phyloP scores from a whole-genome alignment of 1,140 invertebrate genomes.

The Leguminivora glycinivorella region DNA sequence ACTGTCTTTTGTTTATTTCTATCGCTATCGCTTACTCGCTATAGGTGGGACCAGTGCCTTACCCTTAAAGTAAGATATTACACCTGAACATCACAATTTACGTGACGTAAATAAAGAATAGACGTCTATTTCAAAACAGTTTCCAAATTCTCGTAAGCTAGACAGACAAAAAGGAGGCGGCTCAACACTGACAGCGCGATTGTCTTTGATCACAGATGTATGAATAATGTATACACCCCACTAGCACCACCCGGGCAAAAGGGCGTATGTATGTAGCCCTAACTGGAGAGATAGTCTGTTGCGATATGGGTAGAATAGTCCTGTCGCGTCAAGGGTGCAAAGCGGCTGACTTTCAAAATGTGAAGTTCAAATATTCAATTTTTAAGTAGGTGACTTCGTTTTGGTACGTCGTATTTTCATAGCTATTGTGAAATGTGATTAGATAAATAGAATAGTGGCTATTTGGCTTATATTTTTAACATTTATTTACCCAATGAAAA shows the following conservation, averaged over 20 bases:
- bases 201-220: slow-evolving; percentile 68
- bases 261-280: not conserved
- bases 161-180: slow-evolving; percentile 32
- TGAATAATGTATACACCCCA: slow-evolving; percentile 52
- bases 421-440: too few relatives aligned
- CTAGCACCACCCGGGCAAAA: slow-evolving; percentile 17
- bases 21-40: too few relatives aligned
- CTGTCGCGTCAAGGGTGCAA: slow-evolving; percentile 24
- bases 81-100: slow-evolving; percentile 36
- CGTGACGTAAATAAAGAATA: slow-evolving; percentile 30
- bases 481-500: too few relatives aligned
- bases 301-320: not conserved
- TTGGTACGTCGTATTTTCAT: not conserved
- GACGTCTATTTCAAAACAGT: slow-evolving; percentile 21
- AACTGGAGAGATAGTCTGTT: not conserved
- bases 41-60: too few relatives aligned
- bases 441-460: too few relatives aligned
- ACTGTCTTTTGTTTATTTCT: too few relatives aligned
- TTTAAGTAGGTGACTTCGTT: not conserved
- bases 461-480: too few relatives aligned
- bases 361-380: not conserved
- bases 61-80: not conserved
- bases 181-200: slow-evolving; percentile 52
- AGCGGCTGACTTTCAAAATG: slow-evolving; percentile 6
- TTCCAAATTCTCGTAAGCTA: slow-evolving; percentile 27